A percentile compares a stretch with the other conserved stretches of the same genome.
phyloP scores from a whole-genome alignment of 2,113 vertebrate species.

The Sander lucioperca region DNA sequence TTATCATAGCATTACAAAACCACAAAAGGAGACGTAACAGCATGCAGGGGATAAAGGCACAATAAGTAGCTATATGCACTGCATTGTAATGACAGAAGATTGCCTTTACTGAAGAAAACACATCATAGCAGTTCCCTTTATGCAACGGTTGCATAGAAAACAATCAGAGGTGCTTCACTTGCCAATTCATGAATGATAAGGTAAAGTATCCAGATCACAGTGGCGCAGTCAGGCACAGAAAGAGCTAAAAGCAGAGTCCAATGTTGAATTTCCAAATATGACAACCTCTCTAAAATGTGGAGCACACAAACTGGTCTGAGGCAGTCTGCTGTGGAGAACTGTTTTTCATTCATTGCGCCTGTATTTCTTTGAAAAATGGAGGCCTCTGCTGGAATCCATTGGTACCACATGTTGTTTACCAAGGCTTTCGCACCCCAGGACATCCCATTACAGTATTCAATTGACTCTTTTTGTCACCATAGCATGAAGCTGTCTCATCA shows the following conservation, averaged over 20 bases:
- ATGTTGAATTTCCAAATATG: constrained; percentile 41
- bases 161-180: constrained; percentile 17
- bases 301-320: constrained; percentile 78
- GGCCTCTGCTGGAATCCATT: constrained; percentile 72
- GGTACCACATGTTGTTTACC: constrained; percentile 82
- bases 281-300: constrained; percentile 49
- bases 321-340: constrained; percentile 70
- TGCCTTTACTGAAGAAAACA: constrained; percentile 32
- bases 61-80: constrained; percentile 32
- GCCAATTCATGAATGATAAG: neutral
- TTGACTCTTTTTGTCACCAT: constrained; percentile 14
- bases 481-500: constrained; percentile 16
- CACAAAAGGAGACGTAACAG: constrained; percentile 48
- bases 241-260: constrained; percentile 39
- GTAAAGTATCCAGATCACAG: too few relatives aligned
- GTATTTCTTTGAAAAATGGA: constrained; percentile 49
- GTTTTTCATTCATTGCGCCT: constrained; percentile 47
- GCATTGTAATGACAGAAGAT: constrained; percentile 28
- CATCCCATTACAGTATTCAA: constrained; percentile 36
- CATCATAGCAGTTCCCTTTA: constrained; percentile 1
- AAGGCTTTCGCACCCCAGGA: constrained; percentile 36
- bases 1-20: constrained; percentile 53
- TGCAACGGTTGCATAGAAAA: constrained; percentile 36
- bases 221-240: constrained; percentile 24
- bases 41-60: constrained; percentile 16